Conservation (phyloP, 2,113 vertebrate species). For the Gavia stellata region DNA sequence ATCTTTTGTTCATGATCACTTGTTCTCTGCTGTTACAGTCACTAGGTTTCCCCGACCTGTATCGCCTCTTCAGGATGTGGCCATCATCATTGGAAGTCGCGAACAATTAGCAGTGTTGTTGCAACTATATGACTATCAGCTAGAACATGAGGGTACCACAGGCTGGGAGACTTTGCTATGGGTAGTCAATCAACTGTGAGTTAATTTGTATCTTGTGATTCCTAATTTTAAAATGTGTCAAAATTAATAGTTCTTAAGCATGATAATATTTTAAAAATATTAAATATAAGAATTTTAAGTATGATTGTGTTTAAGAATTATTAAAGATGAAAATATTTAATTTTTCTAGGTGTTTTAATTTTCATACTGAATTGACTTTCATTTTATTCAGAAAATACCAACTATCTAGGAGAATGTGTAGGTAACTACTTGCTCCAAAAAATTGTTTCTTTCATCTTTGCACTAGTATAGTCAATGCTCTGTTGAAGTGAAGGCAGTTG, state of each 20-base stretch:
- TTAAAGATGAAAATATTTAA: neutral
- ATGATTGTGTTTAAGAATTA: neutral
- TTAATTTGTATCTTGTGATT: neutral
- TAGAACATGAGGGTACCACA: constrained; percentile 94
- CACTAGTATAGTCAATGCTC: neutral
- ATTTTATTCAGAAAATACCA: neutral
- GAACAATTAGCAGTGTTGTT: constrained; percentile 86
- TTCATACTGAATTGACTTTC: neutral
- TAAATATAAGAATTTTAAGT: neutral
- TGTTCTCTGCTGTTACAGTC: constrained; percentile 71
- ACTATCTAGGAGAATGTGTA: neutral
- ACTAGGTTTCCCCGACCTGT: constrained; percentile 92
- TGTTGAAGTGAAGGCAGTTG: neutral
- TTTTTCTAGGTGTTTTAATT: neutral
- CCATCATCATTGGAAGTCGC: constrained; percentile 90
- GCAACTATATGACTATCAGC: constrained; percentile 91
- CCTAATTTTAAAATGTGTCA: neutral
- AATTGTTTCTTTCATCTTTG: neutral
- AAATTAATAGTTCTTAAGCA: neutral
- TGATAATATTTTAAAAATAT: neutral
- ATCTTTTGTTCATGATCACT: neutral
- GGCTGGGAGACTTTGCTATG: constrained; percentile 96
- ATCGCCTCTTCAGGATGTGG: constrained; percentile 93
- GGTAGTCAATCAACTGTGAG: constrained; percentile 99
- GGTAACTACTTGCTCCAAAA: neutral